These are phyloP conservation scores for Hylyphantes graminicola DNA, from an alignment of 1,140 invertebrate species.

Conservation along the genomic window DNA sequence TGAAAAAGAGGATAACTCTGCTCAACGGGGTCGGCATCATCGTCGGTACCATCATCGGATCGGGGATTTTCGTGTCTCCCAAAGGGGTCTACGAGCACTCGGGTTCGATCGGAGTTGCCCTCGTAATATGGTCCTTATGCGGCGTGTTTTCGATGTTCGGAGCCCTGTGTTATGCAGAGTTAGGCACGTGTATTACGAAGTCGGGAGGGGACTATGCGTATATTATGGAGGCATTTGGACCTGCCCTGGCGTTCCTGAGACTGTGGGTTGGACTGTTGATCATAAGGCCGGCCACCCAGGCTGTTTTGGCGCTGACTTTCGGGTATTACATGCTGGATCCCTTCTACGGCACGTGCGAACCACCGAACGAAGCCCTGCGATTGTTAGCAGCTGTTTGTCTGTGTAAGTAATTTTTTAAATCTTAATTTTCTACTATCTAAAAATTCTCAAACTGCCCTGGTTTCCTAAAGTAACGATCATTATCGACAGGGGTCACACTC, in stretches of 20 bases:
- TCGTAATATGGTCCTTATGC: slow-evolving; percentile 92
- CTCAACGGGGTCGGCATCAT: slow-evolving; percentile 92
- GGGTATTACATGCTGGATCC: slow-evolving; percentile 95
- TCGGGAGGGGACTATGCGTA: slow-evolving; percentile 99
- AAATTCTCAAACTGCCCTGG: too few species aligned
- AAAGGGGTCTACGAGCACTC: slow-evolving; percentile 89
- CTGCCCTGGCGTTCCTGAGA: slow-evolving; percentile 91
- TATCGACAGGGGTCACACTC: too few species aligned
- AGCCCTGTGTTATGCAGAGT: slow-evolving; percentile 95
- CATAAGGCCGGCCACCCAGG: slow-evolving; percentile 93
- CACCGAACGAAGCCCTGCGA: slow-evolving; percentile 63
- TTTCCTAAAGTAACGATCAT: too few species aligned
- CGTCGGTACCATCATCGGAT: slow-evolving; percentile 91
- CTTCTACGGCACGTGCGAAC: slow-evolving; percentile 76
- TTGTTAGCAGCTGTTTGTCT: slow-evolving; percentile 64
- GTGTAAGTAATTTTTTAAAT: slow-evolving; percentile 61
- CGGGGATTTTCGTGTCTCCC: slow-evolving; percentile 95
- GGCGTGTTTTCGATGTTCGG: slow-evolving; percentile 90
- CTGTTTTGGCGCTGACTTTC: slow-evolving; percentile 95
- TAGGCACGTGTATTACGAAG: slow-evolving; percentile 84
- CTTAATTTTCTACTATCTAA: neutral
- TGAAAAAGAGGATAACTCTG: slow-evolving; percentile 88
- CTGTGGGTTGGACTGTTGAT: slow-evolving; percentile 93
- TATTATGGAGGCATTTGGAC: slow-evolving; percentile 89
- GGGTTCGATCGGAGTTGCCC: slow-evolving; percentile 87